Conservation (phyloP, 2,797 vertebrate genomes). For the Acestrorhynchus altus region DNA sequence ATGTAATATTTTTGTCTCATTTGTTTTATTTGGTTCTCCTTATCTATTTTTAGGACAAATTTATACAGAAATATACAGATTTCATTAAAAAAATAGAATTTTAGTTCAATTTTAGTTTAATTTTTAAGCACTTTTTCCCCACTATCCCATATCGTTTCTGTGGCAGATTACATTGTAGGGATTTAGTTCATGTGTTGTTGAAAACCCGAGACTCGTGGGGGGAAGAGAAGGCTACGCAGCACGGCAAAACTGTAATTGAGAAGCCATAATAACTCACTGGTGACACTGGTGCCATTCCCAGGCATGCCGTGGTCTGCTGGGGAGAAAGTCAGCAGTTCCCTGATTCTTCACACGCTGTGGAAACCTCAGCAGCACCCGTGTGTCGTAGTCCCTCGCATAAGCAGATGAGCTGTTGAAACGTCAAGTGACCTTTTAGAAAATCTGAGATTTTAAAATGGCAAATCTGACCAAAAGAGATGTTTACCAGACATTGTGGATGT, state of each 20-base stretch:
- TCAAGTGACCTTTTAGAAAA: not conserved
- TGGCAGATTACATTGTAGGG: no score
- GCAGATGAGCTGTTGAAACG: slow-evolving; percentile 77
- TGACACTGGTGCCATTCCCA: slow-evolving; percentile 99
- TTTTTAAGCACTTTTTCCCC: no score
- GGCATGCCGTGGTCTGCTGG: slow-evolving; percentile 89
- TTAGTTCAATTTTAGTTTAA: no score
- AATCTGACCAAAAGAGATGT: not conserved
- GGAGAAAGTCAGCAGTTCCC: slow-evolving; percentile 93
- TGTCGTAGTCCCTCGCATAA: slow-evolving; percentile 87
- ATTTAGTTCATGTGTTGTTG: no score
- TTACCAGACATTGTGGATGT: not conserved
- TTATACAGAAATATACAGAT: no score
- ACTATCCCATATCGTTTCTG: no score
- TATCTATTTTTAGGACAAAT: no score
- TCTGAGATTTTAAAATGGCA: not conserved
- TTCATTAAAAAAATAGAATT: no score
- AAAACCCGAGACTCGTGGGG: no score
- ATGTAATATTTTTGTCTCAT: no score
- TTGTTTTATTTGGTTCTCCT: no score
- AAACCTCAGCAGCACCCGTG: slow-evolving; percentile 90
- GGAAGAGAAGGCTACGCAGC: not conserved
- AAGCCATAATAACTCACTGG: slow-evolving; percentile 81
- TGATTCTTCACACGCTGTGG: slow-evolving; percentile 97
- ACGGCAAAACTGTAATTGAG: not conserved